Base-by-base conservation (phyloP, 2,888 invertebrate species). In the Ochropacha duplaris region DNA sequence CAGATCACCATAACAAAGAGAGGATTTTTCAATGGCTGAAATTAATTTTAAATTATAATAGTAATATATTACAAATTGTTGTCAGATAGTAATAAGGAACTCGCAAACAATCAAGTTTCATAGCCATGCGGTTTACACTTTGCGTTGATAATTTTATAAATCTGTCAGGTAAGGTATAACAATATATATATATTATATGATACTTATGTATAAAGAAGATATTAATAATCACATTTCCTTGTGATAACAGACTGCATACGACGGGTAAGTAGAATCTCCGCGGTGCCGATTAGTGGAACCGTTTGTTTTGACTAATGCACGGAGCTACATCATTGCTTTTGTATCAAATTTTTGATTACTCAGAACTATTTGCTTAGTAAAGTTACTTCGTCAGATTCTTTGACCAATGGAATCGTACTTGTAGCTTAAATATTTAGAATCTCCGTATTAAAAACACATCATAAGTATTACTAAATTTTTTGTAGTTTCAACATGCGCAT, bases 401-500 rank as follows among this genome's bases (percentile, higher is more conserved):
- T 24, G 2, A 24, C 24, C 24, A 4, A 24, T 24, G 2, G 24
- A 5, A 2, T 4, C 28, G 4, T 28, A 28, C 28, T 28, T 28
- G 8, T n/a, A n/a, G n/a, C 28, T 1, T 6, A 6, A 4, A 28
- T 8, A 28, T 24, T 24, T 24, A 24, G 24, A 24, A 4, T 5
- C 2, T 24, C 3, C 24, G 24, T 24, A 24, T 2, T 24, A 4
- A 24, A 24, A 24, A 24, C 5, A 24, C 2, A 24, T 4, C 2
- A 24, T 24, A 4, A 24, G 24, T 24, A 24, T 24, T 24, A 24
- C 24, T 24, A 31, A 31, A 31, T 36, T 36, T 36, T 2, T 9
- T 49, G 28, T 44, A 57, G 34, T 54, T 57, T 60, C 58, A 59
- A 55, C 56, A 54, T 49, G 44, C 31, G 55, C 59, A 51, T 51